These are phyloP conservation scores for Dendronephthya gigantea DNA, from an alignment of 64 coral and sea anemone genomes.

Conservation along the genomic window DNA sequence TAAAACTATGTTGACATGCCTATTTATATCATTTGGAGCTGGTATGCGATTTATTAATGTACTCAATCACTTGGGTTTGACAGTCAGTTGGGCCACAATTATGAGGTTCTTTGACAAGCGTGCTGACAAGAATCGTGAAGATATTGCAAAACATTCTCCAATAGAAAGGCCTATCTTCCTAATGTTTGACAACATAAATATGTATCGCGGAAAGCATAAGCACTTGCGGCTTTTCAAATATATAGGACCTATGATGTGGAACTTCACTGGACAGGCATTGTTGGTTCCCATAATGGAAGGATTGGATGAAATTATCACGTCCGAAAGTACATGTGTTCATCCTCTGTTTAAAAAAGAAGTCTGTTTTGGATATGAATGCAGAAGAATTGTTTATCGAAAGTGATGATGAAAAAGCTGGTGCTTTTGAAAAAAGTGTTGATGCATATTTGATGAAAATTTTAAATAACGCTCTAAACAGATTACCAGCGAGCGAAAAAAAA, in stretches of 20 bases:
- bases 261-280: neutral
- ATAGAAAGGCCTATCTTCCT: neutral
- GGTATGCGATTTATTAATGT: neutral
- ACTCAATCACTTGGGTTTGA: neutral
- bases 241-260: neutral
- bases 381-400: neutral
- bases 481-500: neutral
- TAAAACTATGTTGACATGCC: neutral
- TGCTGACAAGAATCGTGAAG: too few species aligned
- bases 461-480: neutral
- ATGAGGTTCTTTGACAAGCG: too few species aligned
- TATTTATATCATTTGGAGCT: neutral
- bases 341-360: neutral
- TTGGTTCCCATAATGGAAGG: neutral
- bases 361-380: neutral
- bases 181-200: constrained; percentile 39
- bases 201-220: constrained; percentile 23
- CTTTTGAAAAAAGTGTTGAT: neutral
- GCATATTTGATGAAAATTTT: neutral
- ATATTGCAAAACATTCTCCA: neutral
- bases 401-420: neutral
- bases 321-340: neutral
- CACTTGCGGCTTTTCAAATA: constrained; percentile 19
- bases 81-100: too few species aligned
- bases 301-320: neutral